Conservation (phyloP, 2,113 vertebrate genomes). For the Hyaena hyaena region DNA sequence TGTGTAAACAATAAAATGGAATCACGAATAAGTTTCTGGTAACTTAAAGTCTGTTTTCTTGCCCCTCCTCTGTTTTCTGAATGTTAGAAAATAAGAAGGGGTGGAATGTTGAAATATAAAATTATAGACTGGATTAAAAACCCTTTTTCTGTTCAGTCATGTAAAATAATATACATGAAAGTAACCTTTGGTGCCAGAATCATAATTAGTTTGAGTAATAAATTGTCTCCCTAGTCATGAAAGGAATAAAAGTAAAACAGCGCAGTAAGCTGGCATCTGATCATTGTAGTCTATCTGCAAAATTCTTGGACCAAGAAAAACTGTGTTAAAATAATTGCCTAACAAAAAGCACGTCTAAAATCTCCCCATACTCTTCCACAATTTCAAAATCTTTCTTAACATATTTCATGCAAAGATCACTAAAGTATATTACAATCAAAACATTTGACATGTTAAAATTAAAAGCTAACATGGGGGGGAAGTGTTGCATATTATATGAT, state of each 20-base stretch:
- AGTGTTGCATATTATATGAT: not conserved
- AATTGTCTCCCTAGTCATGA: constrained; percentile 39
- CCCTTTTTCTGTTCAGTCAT: not conserved
- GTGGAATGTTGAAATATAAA: constrained; percentile 35
- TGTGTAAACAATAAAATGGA: not conserved
- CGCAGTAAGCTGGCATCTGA: not conserved
- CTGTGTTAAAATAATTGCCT: constrained; percentile 48
- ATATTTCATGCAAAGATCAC: constrained; percentile 37
- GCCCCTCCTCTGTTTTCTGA: constrained; percentile 21
- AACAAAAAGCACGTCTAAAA: constrained; percentile 51
- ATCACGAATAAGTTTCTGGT: constrained; percentile 27
- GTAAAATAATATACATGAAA: constrained; percentile 35
- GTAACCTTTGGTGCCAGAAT: constrained; percentile 5
- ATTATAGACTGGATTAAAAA: constrained; percentile 1
- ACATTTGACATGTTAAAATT: constrained; percentile 25
- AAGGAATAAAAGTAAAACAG: constrained; percentile 54
- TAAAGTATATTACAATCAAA: constrained; percentile 42
- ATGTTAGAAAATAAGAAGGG: constrained; percentile 57
- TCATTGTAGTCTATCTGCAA: constrained; percentile 34
- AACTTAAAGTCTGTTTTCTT: constrained; percentile 64
- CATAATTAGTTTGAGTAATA: constrained; percentile 43
- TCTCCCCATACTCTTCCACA: not conserved
- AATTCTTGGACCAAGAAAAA: constrained; percentile 50
- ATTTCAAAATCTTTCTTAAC: constrained; percentile 47
- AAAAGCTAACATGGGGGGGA: constrained; percentile 22